These are phyloP conservation scores for Phataginus tetradactyla DNA, from an alignment of 2,797 vertebrate genomes.

Conservation along the genomic window DNA sequence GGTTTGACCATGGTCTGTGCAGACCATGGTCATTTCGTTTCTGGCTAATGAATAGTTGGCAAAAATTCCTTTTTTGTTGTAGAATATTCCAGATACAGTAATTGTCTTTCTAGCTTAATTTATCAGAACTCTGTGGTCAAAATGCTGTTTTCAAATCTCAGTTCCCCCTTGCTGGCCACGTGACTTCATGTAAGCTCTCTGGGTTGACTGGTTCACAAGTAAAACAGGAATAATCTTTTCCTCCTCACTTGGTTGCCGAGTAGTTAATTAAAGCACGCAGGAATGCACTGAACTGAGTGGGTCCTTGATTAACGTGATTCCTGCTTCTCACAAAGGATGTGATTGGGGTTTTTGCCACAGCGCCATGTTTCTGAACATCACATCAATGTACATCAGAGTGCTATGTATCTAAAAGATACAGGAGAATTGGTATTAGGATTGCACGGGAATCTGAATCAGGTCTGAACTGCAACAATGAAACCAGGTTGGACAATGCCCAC, in stretches of 20 bases:
- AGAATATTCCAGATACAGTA: not conserved
- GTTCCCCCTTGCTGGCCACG: not conserved
- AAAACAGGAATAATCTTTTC: conserved; percentile 11
- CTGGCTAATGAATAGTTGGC: not conserved
- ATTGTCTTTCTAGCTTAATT: not conserved
- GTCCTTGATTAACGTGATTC: not conserved
- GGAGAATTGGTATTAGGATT: not conserved
- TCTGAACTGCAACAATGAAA: not conserved
- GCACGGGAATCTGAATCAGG: not conserved
- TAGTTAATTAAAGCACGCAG: not conserved
- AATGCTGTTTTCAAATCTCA: not conserved
- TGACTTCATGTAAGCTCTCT: not conserved
- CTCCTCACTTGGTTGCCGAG: not conserved
- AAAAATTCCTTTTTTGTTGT: not conserved
- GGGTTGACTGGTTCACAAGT: conserved; percentile 6
- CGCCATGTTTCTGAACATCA: not conserved
- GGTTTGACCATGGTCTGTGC: not conserved
- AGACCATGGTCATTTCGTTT: not conserved
- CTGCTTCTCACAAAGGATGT: not conserved
- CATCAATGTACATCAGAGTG: not conserved
- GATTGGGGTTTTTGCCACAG: not conserved
- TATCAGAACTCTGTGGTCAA: not conserved
- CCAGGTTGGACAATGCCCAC: not conserved
- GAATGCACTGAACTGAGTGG: not conserved
- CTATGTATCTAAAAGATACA: not conserved